Conservation (phyloP, 1,140 invertebrate species). For the Goniozus legneri region DNA sequence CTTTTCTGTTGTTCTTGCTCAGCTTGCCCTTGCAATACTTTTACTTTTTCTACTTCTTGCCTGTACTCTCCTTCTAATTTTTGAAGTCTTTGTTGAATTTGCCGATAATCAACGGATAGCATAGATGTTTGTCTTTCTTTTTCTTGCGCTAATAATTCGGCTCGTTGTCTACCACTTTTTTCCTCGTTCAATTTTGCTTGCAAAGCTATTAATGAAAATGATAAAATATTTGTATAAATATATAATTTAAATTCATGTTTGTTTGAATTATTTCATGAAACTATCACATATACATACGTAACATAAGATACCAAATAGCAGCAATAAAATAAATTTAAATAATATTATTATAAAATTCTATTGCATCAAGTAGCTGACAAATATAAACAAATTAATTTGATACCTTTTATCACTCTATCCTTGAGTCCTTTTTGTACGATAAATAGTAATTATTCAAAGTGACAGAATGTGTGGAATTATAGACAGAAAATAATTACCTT, state of each 20-base stretch:
- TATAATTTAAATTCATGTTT: slow-evolving; percentile 1
- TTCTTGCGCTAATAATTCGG: slow-evolving; percentile 81
- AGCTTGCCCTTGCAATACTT: slow-evolving; percentile 76
- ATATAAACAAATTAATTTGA: slow-evolving; percentile 4
- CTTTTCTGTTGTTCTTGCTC: slow-evolving; percentile 87
- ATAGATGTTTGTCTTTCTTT: slow-evolving; percentile 92
- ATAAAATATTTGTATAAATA: slow-evolving; percentile 7
- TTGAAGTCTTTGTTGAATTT: slow-evolving; percentile 85
- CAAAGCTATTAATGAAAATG: slow-evolving; percentile 60
- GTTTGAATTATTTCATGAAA: slow-evolving; percentile 4
- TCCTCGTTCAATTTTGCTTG: slow-evolving; percentile 90
- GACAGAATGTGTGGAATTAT: no score
- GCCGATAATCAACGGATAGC: slow-evolving; percentile 88
- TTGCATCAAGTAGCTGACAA: no score
- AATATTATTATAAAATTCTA: no score
- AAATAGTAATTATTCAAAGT: neutral
- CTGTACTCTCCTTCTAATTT: slow-evolving; percentile 86
- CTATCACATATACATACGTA: slow-evolving; percentile 1
- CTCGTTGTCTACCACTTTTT: slow-evolving; percentile 76
- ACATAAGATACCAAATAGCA: neutral
- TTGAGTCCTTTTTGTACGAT: slow-evolving; percentile 39
- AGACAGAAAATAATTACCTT: slow-evolving; percentile 65
- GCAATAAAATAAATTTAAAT: no score
- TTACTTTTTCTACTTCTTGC: slow-evolving; percentile 84
- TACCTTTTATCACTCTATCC: slow-evolving; percentile 55